phyloP scores from a whole-genome alignment of 2,888 invertebrate species.

The Corythucha ciliata region DNA sequence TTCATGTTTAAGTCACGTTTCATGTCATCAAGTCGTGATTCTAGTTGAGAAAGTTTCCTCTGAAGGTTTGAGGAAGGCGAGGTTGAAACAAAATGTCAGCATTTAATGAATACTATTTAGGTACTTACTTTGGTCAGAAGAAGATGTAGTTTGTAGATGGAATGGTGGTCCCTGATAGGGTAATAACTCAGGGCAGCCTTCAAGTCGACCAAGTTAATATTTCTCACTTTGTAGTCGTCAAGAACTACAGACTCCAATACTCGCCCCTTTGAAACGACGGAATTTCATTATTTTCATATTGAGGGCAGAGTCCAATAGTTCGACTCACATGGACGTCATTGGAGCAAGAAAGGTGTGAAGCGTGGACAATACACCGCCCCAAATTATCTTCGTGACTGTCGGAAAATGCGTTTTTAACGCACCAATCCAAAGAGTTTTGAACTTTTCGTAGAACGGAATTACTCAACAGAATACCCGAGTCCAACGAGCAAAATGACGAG shows the following conservation, averaged over 20 bases:
- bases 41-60: conserved; percentile 16
- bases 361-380: conserved; percentile 73
- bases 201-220: neutral
- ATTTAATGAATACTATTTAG: neutral
- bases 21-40: conserved; percentile 19
- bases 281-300: neutral
- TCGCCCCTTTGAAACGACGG: conserved; percentile 1
- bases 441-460: conserved; percentile 74
- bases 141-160: conserved; percentile 61
- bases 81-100: too few relatives aligned
- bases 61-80: too few relatives aligned
- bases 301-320: too few relatives aligned
- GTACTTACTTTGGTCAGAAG: conserved; percentile 55
- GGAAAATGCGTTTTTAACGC: conserved; percentile 75
- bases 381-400: conserved; percentile 76
- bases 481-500: conserved; percentile 58
- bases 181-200: conserved; percentile 48
- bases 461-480: conserved; percentile 79
- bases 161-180: conserved; percentile 53
- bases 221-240: neutral
- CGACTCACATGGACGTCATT: conserved; percentile 36
- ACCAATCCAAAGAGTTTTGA: conserved; percentile 74
- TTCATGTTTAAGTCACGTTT: conserved; percentile 20
- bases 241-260: conserved; percentile 1
- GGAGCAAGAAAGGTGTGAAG: conserved; percentile 54